These are phyloP conservation scores for Volucella zonaria DNA, from an alignment of 2,888 invertebrate genomes.

Conservation along the genomic window DNA sequence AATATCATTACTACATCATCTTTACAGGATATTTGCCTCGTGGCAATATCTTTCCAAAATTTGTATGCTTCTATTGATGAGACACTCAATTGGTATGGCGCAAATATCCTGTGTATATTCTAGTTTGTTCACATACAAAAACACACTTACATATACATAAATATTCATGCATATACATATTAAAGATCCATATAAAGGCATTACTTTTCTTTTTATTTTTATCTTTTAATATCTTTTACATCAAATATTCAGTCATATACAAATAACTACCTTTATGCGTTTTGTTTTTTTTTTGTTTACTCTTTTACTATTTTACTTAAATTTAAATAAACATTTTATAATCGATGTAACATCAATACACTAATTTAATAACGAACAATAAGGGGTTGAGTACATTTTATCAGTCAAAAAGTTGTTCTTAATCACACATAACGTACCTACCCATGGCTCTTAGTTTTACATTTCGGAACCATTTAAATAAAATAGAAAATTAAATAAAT, in stretches of 20 bases:
- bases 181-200: slow-evolving; percentile 49
- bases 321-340: slow-evolving; percentile 12
- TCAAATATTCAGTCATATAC: slow-evolving; percentile 60
- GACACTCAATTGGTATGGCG: background rate
- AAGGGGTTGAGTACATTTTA: slow-evolving; percentile 62
- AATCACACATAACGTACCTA: slow-evolving; percentile 59
- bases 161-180: slow-evolving; percentile 39
- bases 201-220: slow-evolving; percentile 34
- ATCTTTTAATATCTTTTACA: slow-evolving; percentile 28
- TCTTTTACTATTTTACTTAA: slow-evolving; percentile 20
- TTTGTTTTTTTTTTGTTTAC: background rate
- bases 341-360: slow-evolving; percentile 21
- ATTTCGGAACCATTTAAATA: slow-evolving; percentile 6
- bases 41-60: background rate
- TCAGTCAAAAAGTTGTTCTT: slow-evolving; percentile 62
- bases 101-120: background rate
- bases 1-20: slow-evolving; percentile 16
- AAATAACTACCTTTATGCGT: slow-evolving; percentile 47
- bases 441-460: slow-evolving; percentile 2
- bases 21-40: slow-evolving; percentile 5
- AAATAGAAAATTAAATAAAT: slow-evolving; percentile 18
- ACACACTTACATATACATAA: slow-evolving; percentile 37
- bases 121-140: slow-evolving; percentile 14
- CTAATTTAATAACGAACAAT: slow-evolving; percentile 48
- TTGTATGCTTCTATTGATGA: background rate